phyloP scores from a whole-genome alignment of 2,797 vertebrate genomes.

The Sebastes hubbsi region DNA sequence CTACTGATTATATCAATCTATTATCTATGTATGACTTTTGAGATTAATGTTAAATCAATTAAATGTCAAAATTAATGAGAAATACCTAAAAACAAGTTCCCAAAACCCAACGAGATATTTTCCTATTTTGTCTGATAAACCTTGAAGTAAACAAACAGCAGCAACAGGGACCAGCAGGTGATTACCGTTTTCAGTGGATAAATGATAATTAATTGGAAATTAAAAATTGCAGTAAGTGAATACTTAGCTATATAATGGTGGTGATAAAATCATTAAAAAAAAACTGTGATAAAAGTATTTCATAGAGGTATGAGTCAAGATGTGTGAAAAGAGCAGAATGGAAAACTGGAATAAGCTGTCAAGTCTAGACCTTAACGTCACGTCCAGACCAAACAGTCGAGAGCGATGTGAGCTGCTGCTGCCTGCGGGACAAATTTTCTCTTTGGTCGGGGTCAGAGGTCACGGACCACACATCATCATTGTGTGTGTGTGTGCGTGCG shows the following conservation, averaged over 20 bases:
- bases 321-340: constrained; percentile 16
- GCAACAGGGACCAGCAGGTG: not conserved
- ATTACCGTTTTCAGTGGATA: not conserved
- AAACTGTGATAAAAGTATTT: not conserved
- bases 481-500: not conserved
- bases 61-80: not conserved
- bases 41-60: not conserved
- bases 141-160: too few relatives aligned
- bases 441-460: constrained; percentile 51
- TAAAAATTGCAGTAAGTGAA: not conserved
- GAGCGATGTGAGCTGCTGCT: constrained; percentile 29
- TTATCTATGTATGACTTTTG: not conserved
- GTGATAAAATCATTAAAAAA: not conserved
- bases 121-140: not conserved
- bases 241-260: not conserved
- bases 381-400: constrained; percentile 34
- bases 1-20: not conserved
- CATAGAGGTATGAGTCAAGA: constrained; percentile 28
- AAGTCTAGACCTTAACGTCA: constrained; percentile 40
- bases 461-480: constrained; percentile 27
- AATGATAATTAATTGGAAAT: not conserved
- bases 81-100: not conserved
- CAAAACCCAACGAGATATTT: not conserved
- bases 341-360: constrained; percentile 41
- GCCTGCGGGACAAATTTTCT: constrained; percentile 41